phyloP scores from a whole-genome alignment of 2,797 vertebrate genomes.

The Heteromormyrus szaboi region DNA sequence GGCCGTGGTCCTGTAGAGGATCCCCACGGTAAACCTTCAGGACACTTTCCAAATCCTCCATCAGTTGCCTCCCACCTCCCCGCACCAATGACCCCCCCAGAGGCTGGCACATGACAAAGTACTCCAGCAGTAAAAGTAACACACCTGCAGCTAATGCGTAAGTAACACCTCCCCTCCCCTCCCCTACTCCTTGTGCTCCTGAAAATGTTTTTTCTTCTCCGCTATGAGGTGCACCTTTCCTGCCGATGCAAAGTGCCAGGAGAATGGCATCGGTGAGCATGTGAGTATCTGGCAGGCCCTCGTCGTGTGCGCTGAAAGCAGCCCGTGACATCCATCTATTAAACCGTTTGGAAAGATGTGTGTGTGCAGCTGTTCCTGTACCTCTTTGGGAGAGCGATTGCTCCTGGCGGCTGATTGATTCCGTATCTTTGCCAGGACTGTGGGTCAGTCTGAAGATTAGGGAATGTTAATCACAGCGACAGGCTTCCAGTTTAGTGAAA shows the following conservation, averaged over 20 bases:
- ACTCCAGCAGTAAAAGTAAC: not conserved
- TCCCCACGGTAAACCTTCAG: not conserved
- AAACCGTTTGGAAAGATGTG: not conserved
- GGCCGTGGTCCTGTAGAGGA: not conserved
- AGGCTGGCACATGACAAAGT: not conserved
- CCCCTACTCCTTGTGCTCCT: not conserved
- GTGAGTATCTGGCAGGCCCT: not conserved
- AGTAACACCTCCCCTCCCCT: not conserved
- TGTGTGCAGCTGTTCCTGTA: not conserved
- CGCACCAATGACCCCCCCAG: not conserved
- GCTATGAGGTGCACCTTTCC: not conserved
- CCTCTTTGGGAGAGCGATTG: conserved; percentile 31
- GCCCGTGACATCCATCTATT: not conserved
- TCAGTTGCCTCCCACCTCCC: not conserved
- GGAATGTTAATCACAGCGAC: conserved; percentile 37
- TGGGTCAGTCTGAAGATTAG: conserved; percentile 26
- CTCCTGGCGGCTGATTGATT: conserved; percentile 21
- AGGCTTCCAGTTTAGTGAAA: conserved; percentile 33
- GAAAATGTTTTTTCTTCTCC: not conserved
- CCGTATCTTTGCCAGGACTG: conserved; percentile 6
- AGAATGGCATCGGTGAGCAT: not conserved
- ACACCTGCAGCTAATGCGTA: not conserved
- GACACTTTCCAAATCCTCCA: not conserved
- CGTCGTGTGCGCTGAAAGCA: not conserved
- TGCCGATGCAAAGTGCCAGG: not conserved